Conservation (phyloP, 2,113 vertebrate genomes). For the Brachirus orientalis region DNA sequence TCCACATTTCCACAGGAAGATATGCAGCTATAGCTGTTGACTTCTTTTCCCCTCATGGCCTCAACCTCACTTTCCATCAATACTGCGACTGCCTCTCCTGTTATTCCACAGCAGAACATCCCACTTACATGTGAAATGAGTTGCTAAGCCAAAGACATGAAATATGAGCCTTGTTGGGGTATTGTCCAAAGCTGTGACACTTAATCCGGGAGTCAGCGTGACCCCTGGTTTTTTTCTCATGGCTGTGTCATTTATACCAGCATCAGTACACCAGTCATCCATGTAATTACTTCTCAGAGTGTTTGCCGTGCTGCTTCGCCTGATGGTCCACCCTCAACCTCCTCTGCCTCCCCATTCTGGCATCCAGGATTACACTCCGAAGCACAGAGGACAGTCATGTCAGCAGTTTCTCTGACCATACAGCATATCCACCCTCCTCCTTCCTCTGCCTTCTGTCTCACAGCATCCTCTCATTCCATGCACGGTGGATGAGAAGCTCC, state of each 20-base stretch:
- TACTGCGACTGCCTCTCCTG: constrained; percentile 1
- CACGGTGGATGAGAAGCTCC: constrained; percentile 6
- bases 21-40: neutral
- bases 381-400: constrained; percentile 36
- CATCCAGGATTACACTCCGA: constrained; percentile 44
- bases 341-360: constrained; percentile 20
- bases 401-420: constrained; percentile 55
- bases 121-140: constrained; percentile 56
- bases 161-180: constrained; percentile 45
- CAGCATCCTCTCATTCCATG: constrained; percentile 17
- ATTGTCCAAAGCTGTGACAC: constrained; percentile 56
- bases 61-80: constrained; percentile 1
- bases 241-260: constrained; percentile 58
- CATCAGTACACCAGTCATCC: constrained; percentile 67
- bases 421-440: constrained; percentile 6
- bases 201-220: constrained; percentile 45
- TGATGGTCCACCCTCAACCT: constrained; percentile 22
- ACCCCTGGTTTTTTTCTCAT: constrained; percentile 39
- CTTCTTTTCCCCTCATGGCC: too few relatives aligned
- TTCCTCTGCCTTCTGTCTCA: constrained; percentile 30
- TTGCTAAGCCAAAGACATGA: constrained; percentile 56
- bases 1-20: constrained; percentile 23
- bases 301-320: constrained; percentile 43
- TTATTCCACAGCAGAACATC: constrained; percentile 35
- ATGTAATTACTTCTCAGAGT: constrained; percentile 74